phyloP scores from a whole-genome alignment of 1,140 invertebrate species.

The Scaptomyza montana region DNA sequence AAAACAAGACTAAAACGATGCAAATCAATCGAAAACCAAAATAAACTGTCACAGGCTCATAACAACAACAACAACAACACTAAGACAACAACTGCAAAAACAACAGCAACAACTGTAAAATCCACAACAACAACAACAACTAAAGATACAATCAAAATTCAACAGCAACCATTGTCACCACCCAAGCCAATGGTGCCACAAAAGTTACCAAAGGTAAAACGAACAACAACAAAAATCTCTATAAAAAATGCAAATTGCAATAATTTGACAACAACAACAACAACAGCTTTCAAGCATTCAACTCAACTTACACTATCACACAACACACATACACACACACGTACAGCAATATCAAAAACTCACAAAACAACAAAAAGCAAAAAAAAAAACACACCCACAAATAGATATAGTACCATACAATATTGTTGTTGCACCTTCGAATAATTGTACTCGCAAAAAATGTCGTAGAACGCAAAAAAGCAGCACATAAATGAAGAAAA shows the following conservation, averaged over 20 bases:
- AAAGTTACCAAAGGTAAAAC: slow-evolving; percentile 82
- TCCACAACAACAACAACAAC: slow-evolving; percentile 54
- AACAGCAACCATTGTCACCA: slow-evolving; percentile 83
- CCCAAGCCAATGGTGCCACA: slow-evolving; percentile 82
- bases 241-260: slow-evolving; percentile 23
- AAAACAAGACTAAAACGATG: slow-evolving; percentile 43
- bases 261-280: slow-evolving; percentile 34
- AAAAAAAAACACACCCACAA: too few species aligned
- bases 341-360: slow-evolving; percentile 32
- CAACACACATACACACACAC: slow-evolving; percentile 23
- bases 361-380: too few species aligned
- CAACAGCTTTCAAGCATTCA: slow-evolving; percentile 6
- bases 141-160: slow-evolving; percentile 75
- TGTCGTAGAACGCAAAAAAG: too few species aligned
- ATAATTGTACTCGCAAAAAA: slow-evolving; percentile 6
- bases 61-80: slow-evolving; percentile 61
- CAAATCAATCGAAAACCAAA: slow-evolving; percentile 37
- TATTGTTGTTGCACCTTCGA: not conserved
- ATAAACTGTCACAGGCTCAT: slow-evolving; percentile 63
- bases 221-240: slow-evolving; percentile 37
- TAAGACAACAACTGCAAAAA: slow-evolving; percentile 55
- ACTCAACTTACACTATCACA: slow-evolving; percentile 29
- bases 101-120: slow-evolving; percentile 48
- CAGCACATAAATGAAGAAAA: not conserved
- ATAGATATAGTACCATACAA: not conserved